phyloP scores from a whole-genome alignment of 2,797 vertebrate species.

The Ceyx erithaca region DNA sequence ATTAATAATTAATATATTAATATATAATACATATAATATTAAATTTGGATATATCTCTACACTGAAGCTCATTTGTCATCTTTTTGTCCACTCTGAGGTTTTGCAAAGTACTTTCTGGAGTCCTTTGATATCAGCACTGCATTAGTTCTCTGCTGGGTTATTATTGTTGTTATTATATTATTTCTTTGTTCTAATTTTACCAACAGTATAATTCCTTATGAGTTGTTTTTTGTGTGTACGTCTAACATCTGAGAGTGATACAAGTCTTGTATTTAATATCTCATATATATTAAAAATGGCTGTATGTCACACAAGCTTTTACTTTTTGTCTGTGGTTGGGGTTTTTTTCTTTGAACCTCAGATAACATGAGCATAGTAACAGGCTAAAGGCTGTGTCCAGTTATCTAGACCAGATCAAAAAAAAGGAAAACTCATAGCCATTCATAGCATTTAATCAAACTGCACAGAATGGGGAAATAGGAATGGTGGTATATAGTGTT shows the following conservation, averaged over 20 bases:
- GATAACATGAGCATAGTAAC: background rate
- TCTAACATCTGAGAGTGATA: background rate
- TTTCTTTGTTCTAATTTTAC: background rate
- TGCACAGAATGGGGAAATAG: background rate
- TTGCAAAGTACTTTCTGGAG: background rate
- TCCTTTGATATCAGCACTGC: background rate
- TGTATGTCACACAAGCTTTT: background rate
- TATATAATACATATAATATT: too few species aligned
- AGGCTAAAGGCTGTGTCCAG: background rate
- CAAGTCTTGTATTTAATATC: background rate
- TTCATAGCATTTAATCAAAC: background rate
- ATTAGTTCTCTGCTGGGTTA: background rate
- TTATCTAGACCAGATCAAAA: background rate
- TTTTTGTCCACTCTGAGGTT: background rate
- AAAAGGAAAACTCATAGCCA: background rate
- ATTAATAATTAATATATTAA: too few species aligned
- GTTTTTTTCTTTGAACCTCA: background rate
- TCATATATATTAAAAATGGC: background rate
- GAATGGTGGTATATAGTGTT: background rate
- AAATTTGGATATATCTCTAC: background rate
- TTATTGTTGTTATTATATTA: too few species aligned
- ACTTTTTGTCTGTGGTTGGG: background rate
- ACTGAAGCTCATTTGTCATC: background rate
- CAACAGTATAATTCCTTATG: background rate
- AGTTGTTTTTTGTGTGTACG: accelerated